Conservation (phyloP, 2,888 invertebrate species). For the Leptinotarsa peninsularis region DNA sequence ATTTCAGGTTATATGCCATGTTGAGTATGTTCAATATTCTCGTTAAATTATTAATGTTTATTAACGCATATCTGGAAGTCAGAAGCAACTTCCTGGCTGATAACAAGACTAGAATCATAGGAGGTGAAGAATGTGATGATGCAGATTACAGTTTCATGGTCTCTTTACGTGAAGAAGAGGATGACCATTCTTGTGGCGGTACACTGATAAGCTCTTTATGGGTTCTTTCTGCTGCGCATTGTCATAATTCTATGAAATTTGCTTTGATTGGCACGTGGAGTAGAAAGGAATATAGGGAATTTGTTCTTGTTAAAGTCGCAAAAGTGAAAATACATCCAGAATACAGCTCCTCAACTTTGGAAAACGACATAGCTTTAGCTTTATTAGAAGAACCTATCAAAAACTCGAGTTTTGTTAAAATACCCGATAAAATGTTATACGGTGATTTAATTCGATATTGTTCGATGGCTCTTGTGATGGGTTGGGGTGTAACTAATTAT, state of each 20-base stretch:
- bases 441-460: not conserved
- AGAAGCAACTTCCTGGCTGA: not conserved
- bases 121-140: not conserved
- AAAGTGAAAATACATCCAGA: not conserved
- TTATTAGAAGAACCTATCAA: not conserved
- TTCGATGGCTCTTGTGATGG: conserved; percentile 1
- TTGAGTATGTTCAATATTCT: not conserved
- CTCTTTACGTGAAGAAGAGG: not conserved
- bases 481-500: not conserved
- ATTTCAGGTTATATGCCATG: not conserved
- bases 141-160: conserved; percentile 8
- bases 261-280: not conserved
- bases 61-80: not conserved
- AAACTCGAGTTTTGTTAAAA: not conserved
- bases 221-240: conserved; percentile 21
- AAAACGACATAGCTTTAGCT: conserved; percentile 1
- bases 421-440: not conserved
- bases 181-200: not conserved
- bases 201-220: conserved; percentile 11
- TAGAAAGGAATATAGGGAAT: too few relatives aligned
- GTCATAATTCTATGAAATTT: not conserved
- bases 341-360: not conserved
- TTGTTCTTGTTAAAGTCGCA: not conserved
- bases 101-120: conserved; percentile 8
- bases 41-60: not conserved